A percentile compares a stretch with the other conserved stretches of the same genome.
phyloP scores from a whole-genome alignment of 2,888 invertebrate genomes.

The Dasypogon diadema region DNA sequence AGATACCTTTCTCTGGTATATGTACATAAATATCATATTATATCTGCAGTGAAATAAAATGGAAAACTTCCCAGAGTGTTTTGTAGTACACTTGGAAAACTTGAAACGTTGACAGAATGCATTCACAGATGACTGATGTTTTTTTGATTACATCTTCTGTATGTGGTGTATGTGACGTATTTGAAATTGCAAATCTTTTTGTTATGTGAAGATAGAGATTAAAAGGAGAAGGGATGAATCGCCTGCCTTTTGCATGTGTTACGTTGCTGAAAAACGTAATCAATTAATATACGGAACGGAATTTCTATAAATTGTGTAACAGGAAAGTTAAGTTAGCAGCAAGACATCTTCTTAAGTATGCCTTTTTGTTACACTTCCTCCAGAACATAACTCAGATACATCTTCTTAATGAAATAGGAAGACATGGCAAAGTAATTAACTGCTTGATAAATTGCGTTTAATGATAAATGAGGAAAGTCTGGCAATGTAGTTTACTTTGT shows the following conservation, averaged over 20 bases:
- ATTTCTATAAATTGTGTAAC: neutral
- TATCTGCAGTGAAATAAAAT: too few species aligned
- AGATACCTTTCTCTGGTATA: too few species aligned
- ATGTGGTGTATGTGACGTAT: constrained; percentile 8
- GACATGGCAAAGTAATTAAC: constrained; percentile 36
- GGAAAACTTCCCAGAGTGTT: neutral
- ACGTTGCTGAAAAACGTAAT: constrained; percentile 10
- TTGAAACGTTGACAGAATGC: constrained; percentile 18
- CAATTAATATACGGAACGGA: constrained; percentile 15
- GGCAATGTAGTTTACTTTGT: constrained; percentile 15
- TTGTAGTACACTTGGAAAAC: constrained; percentile 13
- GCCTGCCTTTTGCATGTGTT: constrained; percentile 17
- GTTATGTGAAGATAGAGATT: neutral
- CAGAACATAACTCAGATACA: neutral
- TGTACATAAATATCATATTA: too few species aligned
- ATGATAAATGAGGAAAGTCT: constrained; percentile 33
- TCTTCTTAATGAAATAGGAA: constrained; percentile 27
- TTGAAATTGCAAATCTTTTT: constrained; percentile 33
- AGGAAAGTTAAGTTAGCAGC: neutral
- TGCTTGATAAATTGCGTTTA: constrained; percentile 29
- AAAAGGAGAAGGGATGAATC: neutral
- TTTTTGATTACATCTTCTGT: constrained; percentile 21
- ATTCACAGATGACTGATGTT: constrained; percentile 24
- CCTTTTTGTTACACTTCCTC: neutral
- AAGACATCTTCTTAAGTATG: neutral